Evolutionary conservation across 2,797 vertebrate genomes (phyloP).

Genomic region (Sebastes matsubarae): DNA sequence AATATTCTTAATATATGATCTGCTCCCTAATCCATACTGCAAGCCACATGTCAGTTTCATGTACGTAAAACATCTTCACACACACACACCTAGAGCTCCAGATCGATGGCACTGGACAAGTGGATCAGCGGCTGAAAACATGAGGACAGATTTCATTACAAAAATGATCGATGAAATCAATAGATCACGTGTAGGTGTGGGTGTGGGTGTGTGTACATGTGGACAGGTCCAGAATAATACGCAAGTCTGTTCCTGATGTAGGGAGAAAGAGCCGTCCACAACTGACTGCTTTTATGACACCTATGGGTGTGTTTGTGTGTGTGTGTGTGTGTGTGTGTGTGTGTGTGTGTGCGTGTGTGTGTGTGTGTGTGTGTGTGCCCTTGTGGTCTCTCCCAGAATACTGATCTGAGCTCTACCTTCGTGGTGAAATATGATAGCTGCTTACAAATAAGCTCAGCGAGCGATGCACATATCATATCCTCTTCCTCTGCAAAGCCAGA

Average conservation of each 20-base stretch:
- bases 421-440: conserved; percentile 31
- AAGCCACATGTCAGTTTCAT: neutral
- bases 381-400: neutral
- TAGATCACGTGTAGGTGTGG: neutral
- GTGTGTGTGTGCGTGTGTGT: neutral
- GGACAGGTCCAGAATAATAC: conserved; percentile 15
- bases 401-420: conserved; percentile 19
- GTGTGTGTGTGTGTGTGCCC: neutral
- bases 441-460: conserved; percentile 42
- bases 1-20: neutral
- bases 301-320: neutral
- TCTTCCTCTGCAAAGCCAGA: conserved; percentile 24
- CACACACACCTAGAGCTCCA: conserved; percentile 7
- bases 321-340: neutral
- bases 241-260: neutral
- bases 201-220: neutral
- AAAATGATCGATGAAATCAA: conserved; percentile 37
- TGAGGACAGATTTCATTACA: conserved; percentile 44
- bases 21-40: neutral
- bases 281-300: conserved; percentile 3
- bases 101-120: conserved; percentile 21
- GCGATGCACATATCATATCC: conserved; percentile 34
- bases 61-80: conserved; percentile 12
- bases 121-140: conserved; percentile 22
- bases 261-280: conserved; percentile 8